Conservation (phyloP, 2,888 invertebrate genomes). For the Imbricaverruca yamaguchii region DNA sequence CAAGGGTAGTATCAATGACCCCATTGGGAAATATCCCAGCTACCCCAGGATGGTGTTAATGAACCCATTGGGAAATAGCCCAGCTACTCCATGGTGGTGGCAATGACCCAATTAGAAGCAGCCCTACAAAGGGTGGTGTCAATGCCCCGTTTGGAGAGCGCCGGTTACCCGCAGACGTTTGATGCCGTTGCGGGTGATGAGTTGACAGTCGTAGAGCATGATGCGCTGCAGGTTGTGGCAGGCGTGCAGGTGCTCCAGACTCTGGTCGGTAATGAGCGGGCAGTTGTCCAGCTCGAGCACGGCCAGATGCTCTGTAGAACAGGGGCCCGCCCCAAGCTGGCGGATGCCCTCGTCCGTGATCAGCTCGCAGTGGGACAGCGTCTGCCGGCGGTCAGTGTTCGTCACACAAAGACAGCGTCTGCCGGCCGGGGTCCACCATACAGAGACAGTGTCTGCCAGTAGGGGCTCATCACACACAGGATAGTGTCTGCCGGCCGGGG, state of each 20-base stretch:
- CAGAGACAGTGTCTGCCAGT: no score
- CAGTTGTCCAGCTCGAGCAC: conserved; percentile 98
- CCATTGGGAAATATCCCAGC: no score
- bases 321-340: conserved; percentile 83
- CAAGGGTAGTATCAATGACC: no score
- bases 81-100: no score
- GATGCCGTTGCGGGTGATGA: conserved; percentile 95
- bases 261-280: conserved; percentile 92
- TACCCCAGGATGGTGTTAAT: no score
- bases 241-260: conserved; percentile 85
- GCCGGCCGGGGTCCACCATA: no score
- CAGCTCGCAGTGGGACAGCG: conserved; percentile 94
- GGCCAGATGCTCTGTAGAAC: conserved; percentile 85
- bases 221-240: conserved; percentile 94
- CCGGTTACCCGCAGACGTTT: conserved; percentile 77
- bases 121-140: no score
- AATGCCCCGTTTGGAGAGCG: not conserved
- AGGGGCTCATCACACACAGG: no score
- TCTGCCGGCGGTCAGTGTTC: conserved; percentile 52
- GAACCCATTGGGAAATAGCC: no score
- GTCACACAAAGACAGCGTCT: no score
- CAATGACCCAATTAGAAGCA: no score
- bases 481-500: no score
- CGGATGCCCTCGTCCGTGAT: conserved; percentile 98
- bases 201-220: conserved; percentile 97